Evolutionary conservation across 2,888 invertebrate species (phyloP), one percentile per base, ranked within the genome.

Genomic region (Lasioglossum morio): DNA sequence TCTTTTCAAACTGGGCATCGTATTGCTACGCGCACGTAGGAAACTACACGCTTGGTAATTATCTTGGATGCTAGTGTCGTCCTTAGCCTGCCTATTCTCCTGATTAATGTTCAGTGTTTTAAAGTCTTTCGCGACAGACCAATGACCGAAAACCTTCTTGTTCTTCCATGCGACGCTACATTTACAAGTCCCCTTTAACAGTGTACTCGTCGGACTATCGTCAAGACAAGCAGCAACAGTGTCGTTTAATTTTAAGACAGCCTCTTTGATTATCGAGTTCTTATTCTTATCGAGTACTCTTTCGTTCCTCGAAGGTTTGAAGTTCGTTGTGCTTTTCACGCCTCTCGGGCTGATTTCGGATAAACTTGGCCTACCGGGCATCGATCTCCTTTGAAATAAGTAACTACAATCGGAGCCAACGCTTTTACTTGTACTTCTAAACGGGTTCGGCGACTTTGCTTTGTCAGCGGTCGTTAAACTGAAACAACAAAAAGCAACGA

Each of bases 1-100:
- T 84, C 93, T 93, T 85, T 94, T 94, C 77, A 94, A 91, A 77
- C 94, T 95, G 34, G 95, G 95, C 95, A 95, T 95, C 4, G 95
- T 95, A 79, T 95, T 95, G 77, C 95, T 95, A 19, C 95, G 92
- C 23, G 93, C 94, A 0, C 95, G 93, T 82, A 94, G 93, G 84
- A 95, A 95, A 82, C 94, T 94, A 80, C 92, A 92, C 4, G 93
- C 85, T 48, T 92, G 89, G 81, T 90, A 95, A 70, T 85, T 91
- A 69, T 94, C 93, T 23, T 90, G 89, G 73, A 94, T 91, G 82
- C 93, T 94, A 19, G 93, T 88, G 75, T 95, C 95, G 74, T 95
- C 95, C 74, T 95, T 95, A 23, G 90, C 92, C 81, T 91, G 90
- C 76, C 92, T 86, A 60, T 89, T 89, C n/a, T 92, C 92, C 46